Conservation (phyloP, 2,797 vertebrate genomes). For the Sternotherus odoratus region DNA sequence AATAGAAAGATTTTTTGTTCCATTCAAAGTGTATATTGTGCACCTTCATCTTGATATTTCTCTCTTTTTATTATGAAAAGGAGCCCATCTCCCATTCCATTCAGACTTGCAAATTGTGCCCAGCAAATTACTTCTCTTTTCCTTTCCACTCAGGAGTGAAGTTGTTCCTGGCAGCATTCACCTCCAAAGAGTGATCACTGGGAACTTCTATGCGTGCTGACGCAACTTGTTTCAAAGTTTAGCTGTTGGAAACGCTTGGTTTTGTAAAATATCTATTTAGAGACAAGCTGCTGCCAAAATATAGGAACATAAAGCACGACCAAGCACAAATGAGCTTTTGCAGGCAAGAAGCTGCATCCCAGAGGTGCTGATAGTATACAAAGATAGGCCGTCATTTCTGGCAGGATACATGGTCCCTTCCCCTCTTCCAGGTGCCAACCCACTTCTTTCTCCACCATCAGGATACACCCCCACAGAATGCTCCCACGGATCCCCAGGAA, state of each 20-base stretch:
- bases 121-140: constrained; percentile 60
- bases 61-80: constrained; percentile 61
- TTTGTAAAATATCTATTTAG: constrained; percentile 41
- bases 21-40: neutral
- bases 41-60: constrained; percentile 55
- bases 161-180: constrained; percentile 52
- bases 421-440: constrained; percentile 35
- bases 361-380: neutral
- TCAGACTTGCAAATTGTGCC: constrained; percentile 69
- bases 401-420: neutral
- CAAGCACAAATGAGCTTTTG: constrained; percentile 48
- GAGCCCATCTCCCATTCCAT: constrained; percentile 65
- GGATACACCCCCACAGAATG: neutral
- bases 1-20: constrained; percentile 18
- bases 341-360: constrained; percentile 25
- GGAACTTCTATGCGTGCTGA: constrained; percentile 22
- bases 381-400: constrained; percentile 24
- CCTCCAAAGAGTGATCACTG: constrained; percentile 63
- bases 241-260: constrained; percentile 49
- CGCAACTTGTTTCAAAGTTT: constrained; percentile 54
- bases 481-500: neutral
- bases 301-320: constrained; percentile 31
- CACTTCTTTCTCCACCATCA: neutral
- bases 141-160: constrained; percentile 58
- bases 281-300: constrained; percentile 39